Evolutionary conservation across 2,113 vertebrate genomes (phyloP).

Genomic region (Pteropus alecto): DNA sequence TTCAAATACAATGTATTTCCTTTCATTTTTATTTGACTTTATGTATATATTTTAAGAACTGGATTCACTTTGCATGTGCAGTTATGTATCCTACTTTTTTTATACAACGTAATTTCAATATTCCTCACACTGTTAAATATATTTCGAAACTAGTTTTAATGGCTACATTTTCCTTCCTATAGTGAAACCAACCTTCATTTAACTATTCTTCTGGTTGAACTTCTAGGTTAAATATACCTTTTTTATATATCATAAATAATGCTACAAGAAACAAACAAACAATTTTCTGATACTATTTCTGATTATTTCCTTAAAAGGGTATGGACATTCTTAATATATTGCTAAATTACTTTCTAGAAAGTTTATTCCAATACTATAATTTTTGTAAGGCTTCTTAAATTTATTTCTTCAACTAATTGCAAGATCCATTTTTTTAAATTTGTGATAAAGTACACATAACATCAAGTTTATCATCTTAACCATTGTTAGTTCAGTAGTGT

Average conservation of each 20-base stretch:
- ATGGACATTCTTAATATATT: not conserved
- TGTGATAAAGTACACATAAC: not conserved
- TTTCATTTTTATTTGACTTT: not conserved
- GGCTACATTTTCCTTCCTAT: not conserved
- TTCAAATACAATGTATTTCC: not conserved
- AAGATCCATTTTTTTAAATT: not conserved
- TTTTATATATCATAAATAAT: not conserved
- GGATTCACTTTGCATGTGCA: not conserved
- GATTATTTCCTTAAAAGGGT: not conserved
- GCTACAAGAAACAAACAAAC: not conserved
- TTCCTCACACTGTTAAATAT: not conserved
- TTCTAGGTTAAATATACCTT: not conserved
- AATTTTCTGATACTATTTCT: not conserved
- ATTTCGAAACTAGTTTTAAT: conserved; percentile 35
- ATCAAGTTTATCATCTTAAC: not conserved
- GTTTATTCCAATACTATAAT: not conserved
- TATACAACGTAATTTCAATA: not conserved
- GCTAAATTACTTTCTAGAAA: not conserved
- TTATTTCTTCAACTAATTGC: conserved; percentile 11
- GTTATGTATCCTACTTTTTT: not conserved
- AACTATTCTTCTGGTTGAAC: not conserved
- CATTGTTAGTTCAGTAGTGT: not conserved
- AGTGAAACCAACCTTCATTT: not conserved
- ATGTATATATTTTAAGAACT: not conserved
- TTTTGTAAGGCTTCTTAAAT: not conserved